Percentiles rank a stretch among this genome's conserved stretches.
These are phyloP conservation scores for Entomobrya multifasciata DNA, from an alignment of 2,888 invertebrate species.

Conservation along the genomic window DNA sequence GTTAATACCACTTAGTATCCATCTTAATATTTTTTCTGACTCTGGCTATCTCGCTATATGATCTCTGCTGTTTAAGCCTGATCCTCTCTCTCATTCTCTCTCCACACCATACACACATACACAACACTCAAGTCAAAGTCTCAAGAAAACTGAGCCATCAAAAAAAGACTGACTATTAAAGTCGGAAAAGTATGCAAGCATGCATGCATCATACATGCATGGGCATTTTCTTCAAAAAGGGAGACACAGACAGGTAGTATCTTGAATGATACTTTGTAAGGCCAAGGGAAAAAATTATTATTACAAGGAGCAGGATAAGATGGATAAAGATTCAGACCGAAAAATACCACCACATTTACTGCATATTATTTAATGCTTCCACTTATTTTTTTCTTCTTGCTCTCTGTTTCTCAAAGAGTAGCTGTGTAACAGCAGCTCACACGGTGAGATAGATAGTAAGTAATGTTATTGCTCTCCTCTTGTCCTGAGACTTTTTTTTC, in stretches of 20 bases:
- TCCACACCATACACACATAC: slow-evolving; percentile 19
- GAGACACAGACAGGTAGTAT: slow-evolving; percentile 42
- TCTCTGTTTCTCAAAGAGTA: not conserved
- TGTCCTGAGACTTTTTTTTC: slow-evolving; percentile 53
- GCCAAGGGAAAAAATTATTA: slow-evolving; percentile 54
- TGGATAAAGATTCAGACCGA: slow-evolving; percentile 72
- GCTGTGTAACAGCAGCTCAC: not conserved
- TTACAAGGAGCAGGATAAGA: slow-evolving; percentile 54
- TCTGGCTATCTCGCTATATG: slow-evolving; percentile 24
- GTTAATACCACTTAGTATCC: slow-evolving; percentile 65
- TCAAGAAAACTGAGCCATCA: slow-evolving; percentile 67
- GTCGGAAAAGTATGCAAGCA: slow-evolving; percentile 1
- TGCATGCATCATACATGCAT: no score
- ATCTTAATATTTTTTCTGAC: slow-evolving; percentile 27
- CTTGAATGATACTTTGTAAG: not conserved
- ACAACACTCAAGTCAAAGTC: slow-evolving; percentile 58
- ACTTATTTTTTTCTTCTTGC: slow-evolving; percentile 44
- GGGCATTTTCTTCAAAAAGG: no score
- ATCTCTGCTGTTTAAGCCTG: slow-evolving; percentile 12
- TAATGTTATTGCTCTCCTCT: slow-evolving; percentile 58
- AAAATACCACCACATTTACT: slow-evolving; percentile 59
- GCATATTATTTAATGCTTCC: slow-evolving; percentile 72
- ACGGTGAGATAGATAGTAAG: slow-evolving; percentile 24
- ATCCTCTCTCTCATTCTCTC: slow-evolving; percentile 36
- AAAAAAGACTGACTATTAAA: slow-evolving; percentile 41